A percentile compares a stretch with the other conserved stretches of the same genome.
Evolutionary conservation across 2,113 vertebrate species (phyloP).

Genomic region (Mugil cephalus): DNA sequence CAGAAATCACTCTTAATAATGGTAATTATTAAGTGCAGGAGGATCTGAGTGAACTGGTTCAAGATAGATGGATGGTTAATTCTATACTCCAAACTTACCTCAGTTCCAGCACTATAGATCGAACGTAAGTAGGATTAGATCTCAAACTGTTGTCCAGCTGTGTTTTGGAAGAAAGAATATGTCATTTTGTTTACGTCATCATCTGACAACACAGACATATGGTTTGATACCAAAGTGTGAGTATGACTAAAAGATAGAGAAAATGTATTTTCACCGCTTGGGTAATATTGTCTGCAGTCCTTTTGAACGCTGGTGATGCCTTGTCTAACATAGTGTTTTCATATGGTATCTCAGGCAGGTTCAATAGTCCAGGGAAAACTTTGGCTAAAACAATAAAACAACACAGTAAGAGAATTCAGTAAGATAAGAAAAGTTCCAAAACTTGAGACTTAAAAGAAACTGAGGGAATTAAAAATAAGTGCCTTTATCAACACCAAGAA

Average conservation of each 20-base stretch:
- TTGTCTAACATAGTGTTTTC: fast-evolving
- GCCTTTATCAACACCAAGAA: too few species aligned
- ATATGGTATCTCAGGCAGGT: fast-evolving
- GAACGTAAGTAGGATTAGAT: fast-evolving
- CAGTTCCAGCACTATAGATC: slow-evolving; percentile 44
- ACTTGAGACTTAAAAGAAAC: too few species aligned
- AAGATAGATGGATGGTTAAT: not conserved
- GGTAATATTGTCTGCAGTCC: fast-evolving
- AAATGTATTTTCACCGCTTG: not conserved
- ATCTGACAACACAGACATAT: not conserved
- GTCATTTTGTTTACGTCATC: not conserved
- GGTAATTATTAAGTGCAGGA: not conserved
- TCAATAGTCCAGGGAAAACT: slow-evolving; percentile 60
- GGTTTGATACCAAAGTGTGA: not conserved
- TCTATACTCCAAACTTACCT: slow-evolving; percentile 37
- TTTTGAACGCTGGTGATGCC: fast-evolving
- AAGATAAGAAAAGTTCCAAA: too few species aligned
- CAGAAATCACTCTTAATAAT: slow-evolving; percentile 1
- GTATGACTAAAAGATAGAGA: not conserved
- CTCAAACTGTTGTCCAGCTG: fast-evolving
- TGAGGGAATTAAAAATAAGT: too few species aligned
- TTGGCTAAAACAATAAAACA: slow-evolving; percentile 59
- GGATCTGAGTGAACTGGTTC: not conserved
- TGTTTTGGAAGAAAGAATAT: slow-evolving; percentile 26
- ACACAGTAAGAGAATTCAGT: not conserved